These are phyloP conservation scores for Apogon talboti DNA, from an alignment of 2,797 vertebrate species.

Conservation along the genomic window DNA sequence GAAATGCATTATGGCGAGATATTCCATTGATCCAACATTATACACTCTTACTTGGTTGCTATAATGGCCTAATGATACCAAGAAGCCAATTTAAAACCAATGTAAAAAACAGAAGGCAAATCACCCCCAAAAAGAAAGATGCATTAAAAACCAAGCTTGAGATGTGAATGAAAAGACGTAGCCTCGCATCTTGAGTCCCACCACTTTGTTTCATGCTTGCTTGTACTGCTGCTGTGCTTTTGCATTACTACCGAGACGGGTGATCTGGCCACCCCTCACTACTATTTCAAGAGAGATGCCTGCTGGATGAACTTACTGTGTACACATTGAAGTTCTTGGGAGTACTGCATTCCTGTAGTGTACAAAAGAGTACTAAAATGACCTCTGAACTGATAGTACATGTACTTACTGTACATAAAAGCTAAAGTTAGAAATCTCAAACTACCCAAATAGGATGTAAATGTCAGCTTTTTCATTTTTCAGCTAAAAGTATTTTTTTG, in stretches of 20 bases:
- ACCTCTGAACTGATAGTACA: neutral
- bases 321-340: constrained; percentile 10
- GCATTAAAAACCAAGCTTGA: constrained; percentile 49
- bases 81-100: constrained; percentile 75
- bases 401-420: neutral
- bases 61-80: constrained; percentile 76
- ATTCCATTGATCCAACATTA: constrained; percentile 85
- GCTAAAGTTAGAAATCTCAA: too few species aligned
- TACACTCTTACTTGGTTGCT: constrained; percentile 76
- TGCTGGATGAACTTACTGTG: constrained; percentile 54
- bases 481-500: too few species aligned
- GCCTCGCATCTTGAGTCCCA: constrained; percentile 13
- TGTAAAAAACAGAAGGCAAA: constrained; percentile 80
- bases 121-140: constrained; percentile 53
- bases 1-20: constrained; percentile 83
- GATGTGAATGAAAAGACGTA: constrained; percentile 44
- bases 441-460: too few species aligned
- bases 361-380: constrained; percentile 9
- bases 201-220: constrained; percentile 33
- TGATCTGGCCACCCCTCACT: constrained; percentile 35
- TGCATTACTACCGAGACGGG: constrained; percentile 24
- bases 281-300: constrained; percentile 42
- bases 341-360: constrained; percentile 7
- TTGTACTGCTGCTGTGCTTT: constrained; percentile 34
- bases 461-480: too few species aligned